phyloP scores from a whole-genome alignment of 1,140 invertebrate genomes.

The Cylas formicarius region DNA sequence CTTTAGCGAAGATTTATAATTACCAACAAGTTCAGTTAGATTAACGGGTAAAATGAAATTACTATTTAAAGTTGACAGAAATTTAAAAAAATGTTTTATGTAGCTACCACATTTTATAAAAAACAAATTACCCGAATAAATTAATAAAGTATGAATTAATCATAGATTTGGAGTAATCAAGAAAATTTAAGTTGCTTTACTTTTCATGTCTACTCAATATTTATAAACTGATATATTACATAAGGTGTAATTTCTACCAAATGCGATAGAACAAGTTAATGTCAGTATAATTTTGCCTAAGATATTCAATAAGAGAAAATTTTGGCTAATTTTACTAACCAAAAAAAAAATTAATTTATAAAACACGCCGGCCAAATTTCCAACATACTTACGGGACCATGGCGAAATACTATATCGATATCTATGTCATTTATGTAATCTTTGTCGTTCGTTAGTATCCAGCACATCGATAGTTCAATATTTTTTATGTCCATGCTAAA shows the following conservation, averaged over 20 bases:
- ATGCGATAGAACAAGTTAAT: too few relatives aligned
- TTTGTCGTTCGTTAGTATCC: background rate
- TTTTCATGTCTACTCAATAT: background rate
- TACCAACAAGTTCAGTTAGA: too few relatives aligned
- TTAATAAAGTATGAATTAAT: too few relatives aligned
- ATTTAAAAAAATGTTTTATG: too few relatives aligned
- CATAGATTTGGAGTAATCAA: too few relatives aligned
- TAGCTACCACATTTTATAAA: too few relatives aligned
- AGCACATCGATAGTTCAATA: background rate
- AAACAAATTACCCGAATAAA: too few relatives aligned
- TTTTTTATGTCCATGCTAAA: background rate
- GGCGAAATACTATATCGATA: background rate
- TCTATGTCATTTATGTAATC: background rate
- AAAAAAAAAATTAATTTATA: background rate
- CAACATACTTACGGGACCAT: conserved; percentile 4
- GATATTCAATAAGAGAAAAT: background rate
- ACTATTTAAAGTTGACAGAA: too few relatives aligned
- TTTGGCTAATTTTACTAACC: conserved; percentile 1
- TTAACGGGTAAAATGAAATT: too few relatives aligned
- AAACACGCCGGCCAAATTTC: background rate
- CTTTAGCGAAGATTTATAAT: too few relatives aligned
- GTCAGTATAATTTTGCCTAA: background rate
- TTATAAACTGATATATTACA: too few relatives aligned
- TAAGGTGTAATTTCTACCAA: too few relatives aligned
- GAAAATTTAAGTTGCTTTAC: background rate